phyloP scores from a whole-genome alignment of 1,140 invertebrate genomes.

The Amphibalanus amphitrite region DNA sequence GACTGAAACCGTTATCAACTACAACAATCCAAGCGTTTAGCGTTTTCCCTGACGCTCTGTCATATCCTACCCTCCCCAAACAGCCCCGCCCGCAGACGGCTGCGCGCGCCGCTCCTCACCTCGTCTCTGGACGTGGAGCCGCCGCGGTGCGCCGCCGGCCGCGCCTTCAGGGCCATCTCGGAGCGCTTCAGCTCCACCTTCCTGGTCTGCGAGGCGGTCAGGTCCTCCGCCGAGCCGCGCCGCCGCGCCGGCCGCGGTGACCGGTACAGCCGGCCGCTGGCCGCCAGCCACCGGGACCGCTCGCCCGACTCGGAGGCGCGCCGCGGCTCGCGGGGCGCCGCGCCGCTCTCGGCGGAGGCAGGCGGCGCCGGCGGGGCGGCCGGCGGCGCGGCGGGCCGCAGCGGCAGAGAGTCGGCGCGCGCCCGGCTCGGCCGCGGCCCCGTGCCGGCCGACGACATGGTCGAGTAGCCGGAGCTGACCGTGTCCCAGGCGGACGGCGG shows the following conservation, averaged over 20 bases:
- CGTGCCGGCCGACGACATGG: conserved; percentile 12
- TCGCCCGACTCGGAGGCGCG: background rate
- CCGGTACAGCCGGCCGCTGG: conserved; percentile 18
- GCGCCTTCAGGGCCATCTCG: background rate
- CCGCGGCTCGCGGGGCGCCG: background rate
- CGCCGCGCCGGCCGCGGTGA: background rate
- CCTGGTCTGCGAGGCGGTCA: background rate
- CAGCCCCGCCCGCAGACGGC: no score
- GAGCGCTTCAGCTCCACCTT: background rate
- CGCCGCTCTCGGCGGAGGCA: no score
- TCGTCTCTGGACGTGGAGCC: background rate
- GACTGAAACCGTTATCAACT: no score
- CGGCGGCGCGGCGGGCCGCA: conserved; percentile 18
- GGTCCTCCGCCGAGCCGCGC: background rate
- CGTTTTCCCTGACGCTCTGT: no score
- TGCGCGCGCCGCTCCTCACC: background rate
- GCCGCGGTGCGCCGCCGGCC: background rate
- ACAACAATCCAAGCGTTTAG: no score
- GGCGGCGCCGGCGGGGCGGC: conserved; percentile 4
- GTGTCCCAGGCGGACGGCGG: conserved; percentile 7
- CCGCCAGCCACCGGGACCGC: conserved; percentile 33
- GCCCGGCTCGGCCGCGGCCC: conserved; percentile 14
- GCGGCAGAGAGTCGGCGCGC: conserved; percentile 16
- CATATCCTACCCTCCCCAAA: no score
- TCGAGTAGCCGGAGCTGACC: conserved; percentile 8